A percentile compares a stretch with the other conserved stretches of the same genome.
Conservation (phyloP, 2,113 vertebrate species). For the Triplophysa dalaica region DNA sequence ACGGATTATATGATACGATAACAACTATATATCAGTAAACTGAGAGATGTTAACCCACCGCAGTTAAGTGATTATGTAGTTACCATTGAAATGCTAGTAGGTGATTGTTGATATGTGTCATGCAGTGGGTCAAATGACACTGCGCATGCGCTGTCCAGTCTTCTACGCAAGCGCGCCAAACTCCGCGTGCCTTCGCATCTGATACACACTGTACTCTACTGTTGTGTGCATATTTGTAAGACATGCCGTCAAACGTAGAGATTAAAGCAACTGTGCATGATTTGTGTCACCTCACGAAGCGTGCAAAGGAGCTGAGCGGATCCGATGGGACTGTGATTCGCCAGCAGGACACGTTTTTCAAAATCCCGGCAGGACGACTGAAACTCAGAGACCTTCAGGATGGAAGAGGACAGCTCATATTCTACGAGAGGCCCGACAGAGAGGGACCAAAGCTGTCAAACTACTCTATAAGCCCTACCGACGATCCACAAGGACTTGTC, state of each 20-base stretch:
- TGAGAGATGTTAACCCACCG: background rate
- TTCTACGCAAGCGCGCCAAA: background rate
- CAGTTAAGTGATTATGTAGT: background rate
- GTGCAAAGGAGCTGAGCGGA: conserved; percentile 68
- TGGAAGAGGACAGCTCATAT: conserved; percentile 80
- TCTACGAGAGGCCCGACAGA: conserved; percentile 79
- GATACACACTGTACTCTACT: background rate
- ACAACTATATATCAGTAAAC: too few species aligned
- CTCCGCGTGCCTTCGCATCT: background rate
- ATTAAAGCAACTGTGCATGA: conserved; percentile 75
- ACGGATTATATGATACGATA: background rate
- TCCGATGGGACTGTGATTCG: conserved; percentile 66
- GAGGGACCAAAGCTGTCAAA: conserved; percentile 79
- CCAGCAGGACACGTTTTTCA: conserved; percentile 81
- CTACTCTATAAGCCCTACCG: conserved; percentile 74
- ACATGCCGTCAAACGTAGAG: conserved; percentile 81
- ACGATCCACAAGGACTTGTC: conserved; percentile 72
- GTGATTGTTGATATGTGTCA: background rate
- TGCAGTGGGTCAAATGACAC: background rate
- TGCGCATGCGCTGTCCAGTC: conserved; percentile 2
- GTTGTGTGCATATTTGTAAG: background rate
- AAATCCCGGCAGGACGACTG: conserved; percentile 71
- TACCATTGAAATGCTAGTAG: background rate
- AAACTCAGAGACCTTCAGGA: conserved; percentile 78
- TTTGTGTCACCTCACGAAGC: conserved; percentile 40